Conservation (phyloP, 2,113 vertebrate species). For the Phodopus roborovskii region DNA sequence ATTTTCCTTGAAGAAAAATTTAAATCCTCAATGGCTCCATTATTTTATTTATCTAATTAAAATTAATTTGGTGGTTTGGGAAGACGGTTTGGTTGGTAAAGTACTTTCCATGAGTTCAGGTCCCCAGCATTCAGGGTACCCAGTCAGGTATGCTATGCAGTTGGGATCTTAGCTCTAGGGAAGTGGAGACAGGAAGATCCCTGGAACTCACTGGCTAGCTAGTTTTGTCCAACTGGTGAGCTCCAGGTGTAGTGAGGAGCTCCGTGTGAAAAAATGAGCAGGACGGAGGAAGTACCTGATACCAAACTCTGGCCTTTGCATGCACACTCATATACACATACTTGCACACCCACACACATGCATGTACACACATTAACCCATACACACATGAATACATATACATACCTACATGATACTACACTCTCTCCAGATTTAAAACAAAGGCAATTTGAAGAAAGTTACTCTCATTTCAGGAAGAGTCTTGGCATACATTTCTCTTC, state of each 20-base stretch:
- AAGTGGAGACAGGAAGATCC: not conserved
- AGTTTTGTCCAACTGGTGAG: not conserved
- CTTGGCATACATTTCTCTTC: not conserved
- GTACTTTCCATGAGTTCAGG: not conserved
- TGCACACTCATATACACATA: not conserved
- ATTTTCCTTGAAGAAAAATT: not conserved
- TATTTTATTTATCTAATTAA: slow-evolving; percentile 1
- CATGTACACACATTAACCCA: not conserved
- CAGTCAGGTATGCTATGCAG: not conserved
- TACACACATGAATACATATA: not conserved
- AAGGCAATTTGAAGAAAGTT: not conserved
- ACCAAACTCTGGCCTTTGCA: not conserved
- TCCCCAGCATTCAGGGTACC: not conserved
- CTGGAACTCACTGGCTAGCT: not conserved
- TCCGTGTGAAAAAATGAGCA: not conserved
- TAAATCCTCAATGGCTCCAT: not conserved
- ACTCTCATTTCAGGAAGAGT: not conserved
- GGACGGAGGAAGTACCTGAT: not conserved
- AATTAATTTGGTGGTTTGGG: not conserved
- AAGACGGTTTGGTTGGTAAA: not conserved
- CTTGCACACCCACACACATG: not conserved
- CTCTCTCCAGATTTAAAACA: not conserved
- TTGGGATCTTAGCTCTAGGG: not conserved
- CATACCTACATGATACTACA: not conserved
- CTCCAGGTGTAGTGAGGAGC: not conserved